Base-by-base conservation (phyloP, 2,113 vertebrate species). In the Atractosteus spatula region DNA sequence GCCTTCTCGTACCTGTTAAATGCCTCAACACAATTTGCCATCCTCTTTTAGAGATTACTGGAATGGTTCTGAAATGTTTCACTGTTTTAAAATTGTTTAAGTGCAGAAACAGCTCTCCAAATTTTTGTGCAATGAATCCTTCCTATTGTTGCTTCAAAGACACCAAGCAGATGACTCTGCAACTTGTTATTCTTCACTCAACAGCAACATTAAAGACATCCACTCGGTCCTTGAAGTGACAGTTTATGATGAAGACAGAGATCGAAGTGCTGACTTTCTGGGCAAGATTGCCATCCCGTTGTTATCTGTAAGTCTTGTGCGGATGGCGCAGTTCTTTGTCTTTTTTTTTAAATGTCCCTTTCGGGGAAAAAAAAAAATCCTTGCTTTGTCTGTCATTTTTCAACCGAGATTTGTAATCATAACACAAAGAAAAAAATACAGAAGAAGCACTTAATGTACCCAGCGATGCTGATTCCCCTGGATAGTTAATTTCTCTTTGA, bases 401-500 rank as follows among this genome's bases (percentile, higher is more conserved):
- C 90, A 89, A 84, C 89, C 85, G 78, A 89, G 89, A 83, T 89
- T 89, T 91, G 88, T 91, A 92, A 90, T 91, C 89, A 91, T 89
- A 94, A 93, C 91, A 89, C 88, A 88, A 91, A 74, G 74, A 78
- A 72, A 88, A 81, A 62, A 45, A 74, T 76, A 79, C 66, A 78
- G 57, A 74, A 84, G 91, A 74, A 72, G 75, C 68, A 71, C 75
- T 79, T 88, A 78, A 91, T 94, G 92, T 93, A 90, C 88, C 86
- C 89, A 89, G 83, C 87, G 90, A 86, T 86, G 92, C 88, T 94
- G 94, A 95, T 98, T 95, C 97, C 97, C 97, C 96, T 94, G 92
- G 96, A 96, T 97, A 95, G 94, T 96, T 98, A 95, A 98, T 99
- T 97, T 96, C 93, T 94, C 91, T 91, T 87, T 98, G 96, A 97